Evolutionary conservation across 1,140 invertebrate species (phyloP).

Genomic region (Lepeophtheirus salmonis): DNA sequence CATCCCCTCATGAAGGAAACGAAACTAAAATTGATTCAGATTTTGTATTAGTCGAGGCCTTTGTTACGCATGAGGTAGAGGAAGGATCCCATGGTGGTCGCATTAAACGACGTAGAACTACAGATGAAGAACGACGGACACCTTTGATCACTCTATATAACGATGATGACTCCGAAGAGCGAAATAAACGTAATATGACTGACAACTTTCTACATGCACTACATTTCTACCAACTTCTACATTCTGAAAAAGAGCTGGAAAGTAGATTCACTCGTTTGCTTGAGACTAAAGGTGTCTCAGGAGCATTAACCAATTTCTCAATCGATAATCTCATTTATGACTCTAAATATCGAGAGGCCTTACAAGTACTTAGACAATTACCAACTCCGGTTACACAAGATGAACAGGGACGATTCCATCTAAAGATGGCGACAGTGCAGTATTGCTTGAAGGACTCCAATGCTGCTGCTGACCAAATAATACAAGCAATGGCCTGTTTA

Average conservation of each 20-base stretch:
- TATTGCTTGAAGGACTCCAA: not conserved
- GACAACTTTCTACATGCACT: not conserved
- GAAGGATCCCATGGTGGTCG: not conserved
- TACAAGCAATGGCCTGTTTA: constrained; percentile 3
- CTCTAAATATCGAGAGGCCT: not conserved
- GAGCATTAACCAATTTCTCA: not conserved
- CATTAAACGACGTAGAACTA: constrained; percentile 4
- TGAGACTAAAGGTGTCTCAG: not conserved
- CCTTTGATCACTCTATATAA: not conserved
- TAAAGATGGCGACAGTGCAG: constrained; percentile 2
- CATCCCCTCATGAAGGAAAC: not conserved
- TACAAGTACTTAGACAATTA: not conserved
- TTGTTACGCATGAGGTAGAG: not conserved
- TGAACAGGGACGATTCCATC: not conserved
- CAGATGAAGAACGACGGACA: constrained; percentile 1
- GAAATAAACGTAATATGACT: not conserved
- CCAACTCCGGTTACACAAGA: not conserved
- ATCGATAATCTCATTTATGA: not conserved
- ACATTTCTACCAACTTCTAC: constrained; percentile 2
- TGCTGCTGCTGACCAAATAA: constrained; percentile 1
- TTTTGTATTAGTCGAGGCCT: constrained; percentile 8
- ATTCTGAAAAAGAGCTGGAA: not conserved
- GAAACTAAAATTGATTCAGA: not conserved
- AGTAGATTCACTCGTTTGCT: not conserved
- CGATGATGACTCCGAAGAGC: not conserved